phyloP scores from a whole-genome alignment of 2,113 vertebrate species.

The Burhinus oedicnemus region DNA sequence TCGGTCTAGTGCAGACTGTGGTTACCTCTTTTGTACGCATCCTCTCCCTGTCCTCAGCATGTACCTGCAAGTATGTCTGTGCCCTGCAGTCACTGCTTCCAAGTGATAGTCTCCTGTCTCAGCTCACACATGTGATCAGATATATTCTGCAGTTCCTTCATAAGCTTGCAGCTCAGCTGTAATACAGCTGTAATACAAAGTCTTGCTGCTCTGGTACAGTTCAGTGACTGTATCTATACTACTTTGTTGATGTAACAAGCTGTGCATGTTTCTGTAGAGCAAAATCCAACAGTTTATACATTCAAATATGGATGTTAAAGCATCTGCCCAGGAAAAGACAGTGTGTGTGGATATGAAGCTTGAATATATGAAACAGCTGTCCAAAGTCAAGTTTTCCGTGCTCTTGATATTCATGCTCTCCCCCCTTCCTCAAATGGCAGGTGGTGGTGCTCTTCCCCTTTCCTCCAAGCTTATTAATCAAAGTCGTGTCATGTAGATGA shows the following conservation, averaged over 20 bases:
- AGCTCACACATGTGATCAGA: not conserved
- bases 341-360: not conserved
- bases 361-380: not conserved
- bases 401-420: not conserved
- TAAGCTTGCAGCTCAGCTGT: not conserved
- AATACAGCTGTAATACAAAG: not conserved
- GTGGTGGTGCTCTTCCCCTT: not conserved
- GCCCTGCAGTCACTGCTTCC: not conserved
- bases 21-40: not conserved
- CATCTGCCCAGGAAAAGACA: not conserved
- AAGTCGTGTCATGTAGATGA: not conserved
- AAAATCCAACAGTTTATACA: not conserved
- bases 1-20: not conserved
- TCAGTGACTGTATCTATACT: not conserved
- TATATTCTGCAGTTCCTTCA: not conserved
- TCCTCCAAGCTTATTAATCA: not conserved
- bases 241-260: not conserved
- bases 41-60: not conserved
- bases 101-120: not conserved
- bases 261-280: not conserved
- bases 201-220: not conserved
- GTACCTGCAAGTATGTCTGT: not conserved
- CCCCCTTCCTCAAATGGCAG: not conserved
- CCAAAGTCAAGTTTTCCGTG: not conserved
- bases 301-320: not conserved